Conservation (phyloP, 2,113 vertebrate species). For the Chloebia gouldiae region DNA sequence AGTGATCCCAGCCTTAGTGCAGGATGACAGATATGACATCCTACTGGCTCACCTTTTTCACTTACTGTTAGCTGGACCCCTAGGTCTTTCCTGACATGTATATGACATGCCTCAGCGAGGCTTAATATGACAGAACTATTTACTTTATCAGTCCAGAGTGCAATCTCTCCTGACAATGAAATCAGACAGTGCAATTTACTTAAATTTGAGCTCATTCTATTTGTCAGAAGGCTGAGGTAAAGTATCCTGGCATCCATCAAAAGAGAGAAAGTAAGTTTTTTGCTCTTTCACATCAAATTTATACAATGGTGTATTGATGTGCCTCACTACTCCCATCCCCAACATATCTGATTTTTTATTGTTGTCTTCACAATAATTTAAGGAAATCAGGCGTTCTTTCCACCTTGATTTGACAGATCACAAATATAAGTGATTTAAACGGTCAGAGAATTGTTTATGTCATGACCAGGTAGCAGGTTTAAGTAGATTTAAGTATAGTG, state of each 20-base stretch:
- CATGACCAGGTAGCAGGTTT: neutral
- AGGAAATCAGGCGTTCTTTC: neutral
- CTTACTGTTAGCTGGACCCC: slow-evolving; percentile 72
- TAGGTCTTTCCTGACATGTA: slow-evolving; percentile 56
- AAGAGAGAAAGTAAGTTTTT: slow-evolving; percentile 49
- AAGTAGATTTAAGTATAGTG: neutral
- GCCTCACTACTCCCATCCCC: slow-evolving; percentile 1
- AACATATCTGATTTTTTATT: slow-evolving; percentile 37
- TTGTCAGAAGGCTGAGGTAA: slow-evolving; percentile 70
- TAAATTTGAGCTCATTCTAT: slow-evolving; percentile 30
- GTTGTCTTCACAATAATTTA: slow-evolving; percentile 40
- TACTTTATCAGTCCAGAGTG: slow-evolving; percentile 39
- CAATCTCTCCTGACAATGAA: slow-evolving; percentile 62
- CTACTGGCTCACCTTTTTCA: slow-evolving; percentile 73
- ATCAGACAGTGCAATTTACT: slow-evolving; percentile 56
- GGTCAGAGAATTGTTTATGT: neutral
- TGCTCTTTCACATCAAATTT: slow-evolving; percentile 70
- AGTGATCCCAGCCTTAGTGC: slow-evolving; percentile 13
- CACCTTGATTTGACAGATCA: slow-evolving; percentile 21
- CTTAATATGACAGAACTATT: slow-evolving; percentile 75
- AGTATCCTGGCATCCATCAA: slow-evolving; percentile 64
- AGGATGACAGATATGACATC: slow-evolving; percentile 63
- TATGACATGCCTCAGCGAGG: slow-evolving; percentile 32
- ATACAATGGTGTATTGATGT: slow-evolving; percentile 13
- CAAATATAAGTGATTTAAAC: slow-evolving; percentile 13